These are phyloP conservation scores for Hippocampus mohnikei DNA, from an alignment of 2,113 vertebrate species.

Conservation along the genomic window DNA sequence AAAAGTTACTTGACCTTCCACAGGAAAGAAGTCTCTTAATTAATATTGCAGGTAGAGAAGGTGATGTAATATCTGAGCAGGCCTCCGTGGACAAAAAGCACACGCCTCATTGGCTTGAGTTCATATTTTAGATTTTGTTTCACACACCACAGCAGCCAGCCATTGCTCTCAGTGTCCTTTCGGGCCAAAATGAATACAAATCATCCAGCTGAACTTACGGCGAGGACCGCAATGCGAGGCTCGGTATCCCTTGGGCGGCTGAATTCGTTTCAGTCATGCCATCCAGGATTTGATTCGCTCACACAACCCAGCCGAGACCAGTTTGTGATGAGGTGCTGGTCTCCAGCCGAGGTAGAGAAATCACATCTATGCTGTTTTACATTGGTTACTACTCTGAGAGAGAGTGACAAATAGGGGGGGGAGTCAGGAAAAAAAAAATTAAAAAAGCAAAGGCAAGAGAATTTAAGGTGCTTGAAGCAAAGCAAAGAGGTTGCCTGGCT, in stretches of 20 bases:
- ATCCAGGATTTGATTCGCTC: constrained; percentile 59
- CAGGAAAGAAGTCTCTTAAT: constrained; percentile 34
- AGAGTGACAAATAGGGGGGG: constrained; percentile 16
- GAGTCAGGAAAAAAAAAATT: constrained; percentile 13
- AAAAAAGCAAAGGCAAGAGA: constrained; percentile 26
- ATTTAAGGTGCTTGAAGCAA: constrained; percentile 42
- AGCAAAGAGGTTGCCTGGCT: constrained; percentile 41
- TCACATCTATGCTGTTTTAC: constrained; percentile 62
- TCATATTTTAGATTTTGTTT: constrained; percentile 16
- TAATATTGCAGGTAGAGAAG: constrained; percentile 46
- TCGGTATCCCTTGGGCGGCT: constrained; percentile 40
- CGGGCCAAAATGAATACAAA: constrained; percentile 47
- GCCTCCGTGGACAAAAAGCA: neutral
- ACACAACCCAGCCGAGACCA: constrained; percentile 57
- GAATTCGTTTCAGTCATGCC: constrained; percentile 57
- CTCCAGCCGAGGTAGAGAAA: constrained; percentile 66
- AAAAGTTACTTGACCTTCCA: constrained; percentile 31
- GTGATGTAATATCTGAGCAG: constrained; percentile 27
- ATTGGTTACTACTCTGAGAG: constrained; percentile 39
- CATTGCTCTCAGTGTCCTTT: neutral
- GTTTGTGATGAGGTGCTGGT: constrained; percentile 64
- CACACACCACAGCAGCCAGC: constrained; percentile 12
- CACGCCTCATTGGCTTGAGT: constrained; percentile 2
- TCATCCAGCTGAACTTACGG: constrained; percentile 50
- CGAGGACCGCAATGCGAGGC: constrained; percentile 42